Evolutionary conservation across 1,140 invertebrate genomes (phyloP).

Genomic region (Brachionus rubens): DNA sequence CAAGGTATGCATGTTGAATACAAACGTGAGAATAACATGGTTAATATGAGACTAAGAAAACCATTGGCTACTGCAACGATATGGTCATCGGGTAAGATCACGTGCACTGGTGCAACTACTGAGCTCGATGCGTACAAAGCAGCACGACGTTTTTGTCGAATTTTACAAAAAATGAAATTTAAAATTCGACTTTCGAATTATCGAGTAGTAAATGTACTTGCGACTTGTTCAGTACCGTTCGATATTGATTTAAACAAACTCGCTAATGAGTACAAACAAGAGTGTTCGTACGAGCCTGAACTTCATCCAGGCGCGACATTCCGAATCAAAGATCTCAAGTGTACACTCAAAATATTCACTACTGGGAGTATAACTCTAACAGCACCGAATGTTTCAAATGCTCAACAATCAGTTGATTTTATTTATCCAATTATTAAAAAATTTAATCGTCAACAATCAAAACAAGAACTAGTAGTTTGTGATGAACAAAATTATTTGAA

Average conservation of each 20-base stretch:
- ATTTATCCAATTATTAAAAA: conserved; percentile 18
- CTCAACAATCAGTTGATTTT: conserved; percentile 3
- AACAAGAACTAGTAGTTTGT: not conserved
- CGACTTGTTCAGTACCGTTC: conserved; percentile 94
- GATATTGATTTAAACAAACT: conserved; percentile 69
- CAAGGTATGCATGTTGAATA: conserved; percentile 91
- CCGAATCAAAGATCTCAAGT: conserved; percentile 81
- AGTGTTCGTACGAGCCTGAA: conserved; percentile 87
- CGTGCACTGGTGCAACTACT: conserved; percentile 90
- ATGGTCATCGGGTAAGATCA: conserved; percentile 94
- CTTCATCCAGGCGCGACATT: conserved; percentile 95
- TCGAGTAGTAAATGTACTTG: conserved; percentile 92
- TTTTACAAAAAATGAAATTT: conserved; percentile 85
- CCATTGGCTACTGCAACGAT: conserved; percentile 91
- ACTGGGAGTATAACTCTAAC: conserved; percentile 94
- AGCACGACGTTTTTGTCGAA: conserved; percentile 80
- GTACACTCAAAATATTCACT: conserved; percentile 93
- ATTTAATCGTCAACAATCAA: not conserved
- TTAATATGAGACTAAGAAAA: conserved; percentile 90
- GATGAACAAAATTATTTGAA: not conserved
- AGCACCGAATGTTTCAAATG: conserved; percentile 60
- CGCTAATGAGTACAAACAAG: conserved; percentile 47
- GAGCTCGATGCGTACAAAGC: conserved; percentile 77
- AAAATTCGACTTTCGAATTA: conserved; percentile 82
- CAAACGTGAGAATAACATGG: conserved; percentile 87